These are phyloP conservation scores for Pangasius djambal DNA, from an alignment of 2,797 vertebrate genomes.

Conservation along the genomic window DNA sequence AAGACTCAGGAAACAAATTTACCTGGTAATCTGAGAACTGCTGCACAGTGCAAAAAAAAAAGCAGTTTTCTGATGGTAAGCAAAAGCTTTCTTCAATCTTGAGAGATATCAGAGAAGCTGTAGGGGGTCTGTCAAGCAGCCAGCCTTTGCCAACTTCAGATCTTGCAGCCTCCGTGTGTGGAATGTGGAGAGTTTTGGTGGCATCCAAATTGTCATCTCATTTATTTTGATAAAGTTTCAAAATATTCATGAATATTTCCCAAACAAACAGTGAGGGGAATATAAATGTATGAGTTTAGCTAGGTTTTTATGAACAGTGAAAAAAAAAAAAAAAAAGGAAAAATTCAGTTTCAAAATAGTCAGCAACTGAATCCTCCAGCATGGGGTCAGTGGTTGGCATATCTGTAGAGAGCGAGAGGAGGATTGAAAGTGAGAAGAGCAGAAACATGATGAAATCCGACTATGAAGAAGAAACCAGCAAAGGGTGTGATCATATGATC, in stretches of 20 bases:
- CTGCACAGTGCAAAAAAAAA: slow-evolving; percentile 7
- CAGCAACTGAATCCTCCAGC: background rate
- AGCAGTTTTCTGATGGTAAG: background rate
- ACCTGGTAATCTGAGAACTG: slow-evolving; percentile 13
- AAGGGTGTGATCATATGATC: background rate
- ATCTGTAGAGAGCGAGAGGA: background rate
- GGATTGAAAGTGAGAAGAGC: background rate
- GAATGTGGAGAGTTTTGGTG: background rate
- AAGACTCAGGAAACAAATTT: background rate
- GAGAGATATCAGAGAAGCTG: background rate
- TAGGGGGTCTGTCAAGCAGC: background rate
- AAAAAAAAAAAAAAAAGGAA: too few relatives aligned
- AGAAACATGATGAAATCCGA: background rate
- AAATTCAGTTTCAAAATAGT: background rate
- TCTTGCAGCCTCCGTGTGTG: background rate
- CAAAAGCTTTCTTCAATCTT: slow-evolving; percentile 3
- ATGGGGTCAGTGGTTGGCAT: background rate
- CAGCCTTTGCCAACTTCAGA: slow-evolving; percentile 9
- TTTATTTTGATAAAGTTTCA: background rate
- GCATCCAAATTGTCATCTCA: background rate
- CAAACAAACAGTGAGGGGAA: background rate
- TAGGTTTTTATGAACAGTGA: background rate
- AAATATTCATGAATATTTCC: background rate
- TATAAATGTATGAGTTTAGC: background rate
- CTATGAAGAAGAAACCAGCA: background rate